phyloP scores from a whole-genome alignment of 2,797 vertebrate genomes.

The Tokudaia muenninki region DNA sequence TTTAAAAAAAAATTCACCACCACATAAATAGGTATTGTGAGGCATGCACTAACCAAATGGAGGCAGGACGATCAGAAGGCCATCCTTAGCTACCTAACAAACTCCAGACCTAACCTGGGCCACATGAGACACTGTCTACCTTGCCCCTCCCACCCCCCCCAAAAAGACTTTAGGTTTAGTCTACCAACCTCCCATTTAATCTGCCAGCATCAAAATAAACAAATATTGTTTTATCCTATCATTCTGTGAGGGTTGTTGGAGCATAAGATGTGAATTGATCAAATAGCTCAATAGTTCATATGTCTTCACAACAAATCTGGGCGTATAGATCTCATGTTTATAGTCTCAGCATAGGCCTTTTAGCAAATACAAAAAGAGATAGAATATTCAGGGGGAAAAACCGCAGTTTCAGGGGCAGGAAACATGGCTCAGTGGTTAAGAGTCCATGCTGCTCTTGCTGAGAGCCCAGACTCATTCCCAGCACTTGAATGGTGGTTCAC shows the following conservation, averaged over 20 bases:
- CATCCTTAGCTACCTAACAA: background rate
- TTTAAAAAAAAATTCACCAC: background rate
- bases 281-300: background rate
- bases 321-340: no score
- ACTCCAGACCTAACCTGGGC: background rate
- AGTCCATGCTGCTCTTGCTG: background rate
- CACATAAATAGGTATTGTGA: background rate
- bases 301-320: background rate
- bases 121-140: background rate
- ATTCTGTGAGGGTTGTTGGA: background rate
- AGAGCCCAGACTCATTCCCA: background rate
- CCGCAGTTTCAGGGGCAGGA: background rate
- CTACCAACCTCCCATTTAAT: background rate
- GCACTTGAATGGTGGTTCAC: background rate
- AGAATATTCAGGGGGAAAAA: background rate
- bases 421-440: background rate
- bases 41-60: background rate
- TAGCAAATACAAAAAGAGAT: background rate
- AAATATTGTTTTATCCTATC: background rate
- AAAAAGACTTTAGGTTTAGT: background rate
- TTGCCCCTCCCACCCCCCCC: rapidly evolving
- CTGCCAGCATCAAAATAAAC: background rate
- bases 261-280: background rate
- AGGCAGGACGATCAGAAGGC: background rate
- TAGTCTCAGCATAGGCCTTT: background rate